Evolutionary conservation across 1,140 invertebrate species (phyloP).

Genomic region (Drosophila lini): DNA sequence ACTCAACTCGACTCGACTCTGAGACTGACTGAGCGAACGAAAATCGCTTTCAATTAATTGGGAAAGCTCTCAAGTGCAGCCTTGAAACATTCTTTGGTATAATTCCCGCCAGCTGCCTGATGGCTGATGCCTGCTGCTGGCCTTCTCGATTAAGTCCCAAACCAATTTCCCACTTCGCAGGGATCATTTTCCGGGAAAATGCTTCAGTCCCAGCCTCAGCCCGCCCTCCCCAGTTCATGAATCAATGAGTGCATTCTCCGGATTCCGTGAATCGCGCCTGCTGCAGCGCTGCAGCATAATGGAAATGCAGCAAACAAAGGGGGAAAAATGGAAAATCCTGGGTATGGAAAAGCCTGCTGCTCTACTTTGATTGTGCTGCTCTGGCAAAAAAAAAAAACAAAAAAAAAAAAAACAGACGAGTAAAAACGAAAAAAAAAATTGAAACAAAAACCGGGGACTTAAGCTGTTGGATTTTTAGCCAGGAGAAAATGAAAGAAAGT

Average conservation of each 20-base stretch:
- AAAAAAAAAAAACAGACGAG: not conserved
- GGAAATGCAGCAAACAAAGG: slow-evolving; percentile 19
- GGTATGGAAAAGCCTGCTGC: slow-evolving; percentile 12
- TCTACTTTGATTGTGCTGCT: slow-evolving; percentile 21
- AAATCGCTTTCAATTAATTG: slow-evolving; percentile 21
- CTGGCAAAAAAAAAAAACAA: not conserved
- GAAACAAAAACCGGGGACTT: slow-evolving; percentile 27
- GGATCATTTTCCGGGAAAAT: slow-evolving; percentile 26
- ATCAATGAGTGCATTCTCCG: slow-evolving; percentile 27
- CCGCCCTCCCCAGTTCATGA: slow-evolving; percentile 1
- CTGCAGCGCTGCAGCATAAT: slow-evolving; percentile 15
- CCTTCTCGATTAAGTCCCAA: slow-evolving; percentile 21
- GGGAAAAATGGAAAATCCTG: not conserved
- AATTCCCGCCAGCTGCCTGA: not conserved
- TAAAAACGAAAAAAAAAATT: not conserved
- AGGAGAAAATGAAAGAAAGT: slow-evolving; percentile 1
- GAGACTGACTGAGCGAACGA: not conserved
- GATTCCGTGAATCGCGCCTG: slow-evolving; percentile 15
- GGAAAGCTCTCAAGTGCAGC: slow-evolving; percentile 17
- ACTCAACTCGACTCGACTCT: not conserved
- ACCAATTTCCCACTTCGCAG: slow-evolving; percentile 24
- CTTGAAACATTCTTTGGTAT: slow-evolving; percentile 17
- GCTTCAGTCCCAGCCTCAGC: not conserved
- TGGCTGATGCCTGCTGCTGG: slow-evolving; percentile 5
- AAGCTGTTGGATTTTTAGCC: slow-evolving; percentile 19